A percentile compares a stretch with the other conserved stretches of the same genome.
Conservation (phyloP, 2,888 invertebrate species). For the Clepsis dumicolana region DNA sequence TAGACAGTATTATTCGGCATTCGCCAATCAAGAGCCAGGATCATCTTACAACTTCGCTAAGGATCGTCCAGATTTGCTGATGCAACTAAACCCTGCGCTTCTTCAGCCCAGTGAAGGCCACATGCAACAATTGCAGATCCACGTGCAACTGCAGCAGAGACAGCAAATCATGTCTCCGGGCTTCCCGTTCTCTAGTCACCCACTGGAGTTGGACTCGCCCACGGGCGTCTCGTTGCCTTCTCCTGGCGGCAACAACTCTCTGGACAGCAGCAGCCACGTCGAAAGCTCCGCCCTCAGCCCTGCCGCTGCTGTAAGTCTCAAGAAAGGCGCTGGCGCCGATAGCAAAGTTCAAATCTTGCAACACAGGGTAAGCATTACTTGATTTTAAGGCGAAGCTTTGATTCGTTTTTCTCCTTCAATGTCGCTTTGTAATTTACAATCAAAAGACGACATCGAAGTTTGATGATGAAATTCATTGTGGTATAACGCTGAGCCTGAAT, state of each 20-base stretch:
- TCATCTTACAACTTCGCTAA: constrained; percentile 87
- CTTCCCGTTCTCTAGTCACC: constrained; percentile 88
- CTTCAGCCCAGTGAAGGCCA: constrained; percentile 86
- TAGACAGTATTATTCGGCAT: constrained; percentile 83
- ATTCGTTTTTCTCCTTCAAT: constrained; percentile 69
- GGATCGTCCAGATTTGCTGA: constrained; percentile 87
- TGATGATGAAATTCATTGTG: constrained; percentile 62
- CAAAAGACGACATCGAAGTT: constrained; percentile 68
- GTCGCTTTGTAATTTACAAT: constrained; percentile 56
- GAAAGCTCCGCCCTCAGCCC: constrained; percentile 88
- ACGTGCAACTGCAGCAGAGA: constrained; percentile 90
- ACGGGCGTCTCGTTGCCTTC: constrained; percentile 92
- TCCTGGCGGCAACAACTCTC: constrained; percentile 90
- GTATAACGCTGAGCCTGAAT: constrained; percentile 83
- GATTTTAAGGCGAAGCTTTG: constrained; percentile 87
- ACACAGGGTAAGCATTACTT: constrained; percentile 93
- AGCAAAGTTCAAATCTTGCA: constrained; percentile 90
- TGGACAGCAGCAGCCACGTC: constrained; percentile 88
- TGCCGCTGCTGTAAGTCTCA: constrained; percentile 89
- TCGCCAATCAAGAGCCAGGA: constrained; percentile 80
- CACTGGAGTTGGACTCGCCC: constrained; percentile 91
- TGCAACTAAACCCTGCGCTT: constrained; percentile 86
- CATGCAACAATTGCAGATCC: constrained; percentile 89
- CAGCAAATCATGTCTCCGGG: constrained; percentile 87
- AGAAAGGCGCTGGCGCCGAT: constrained; percentile 88